Evolutionary conservation across 2,888 invertebrate species (phyloP).

Genomic region (Orthosia gothica): DNA sequence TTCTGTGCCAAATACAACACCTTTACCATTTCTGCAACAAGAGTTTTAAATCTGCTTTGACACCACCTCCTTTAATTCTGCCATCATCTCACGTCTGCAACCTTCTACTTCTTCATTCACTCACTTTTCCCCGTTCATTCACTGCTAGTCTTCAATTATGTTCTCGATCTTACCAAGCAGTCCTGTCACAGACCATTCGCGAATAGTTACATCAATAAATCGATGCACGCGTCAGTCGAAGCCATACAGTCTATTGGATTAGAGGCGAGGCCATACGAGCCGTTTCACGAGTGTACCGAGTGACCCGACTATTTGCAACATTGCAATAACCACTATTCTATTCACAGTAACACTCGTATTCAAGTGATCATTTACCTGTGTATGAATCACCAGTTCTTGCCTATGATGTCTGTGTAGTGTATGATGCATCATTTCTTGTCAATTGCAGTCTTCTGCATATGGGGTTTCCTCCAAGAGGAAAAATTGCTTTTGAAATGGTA

Average conservation of each 20-base stretch:
- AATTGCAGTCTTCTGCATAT: neutral
- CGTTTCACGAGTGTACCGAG: constrained; percentile 60
- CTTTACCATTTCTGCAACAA: neutral
- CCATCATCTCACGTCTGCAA: neutral
- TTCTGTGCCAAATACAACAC: neutral
- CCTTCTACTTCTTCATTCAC: neutral
- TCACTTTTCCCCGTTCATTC: neutral
- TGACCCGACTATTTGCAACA: constrained; percentile 64
- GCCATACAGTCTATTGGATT: constrained; percentile 81
- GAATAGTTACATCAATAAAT: constrained; percentile 56
- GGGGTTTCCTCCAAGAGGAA: neutral
- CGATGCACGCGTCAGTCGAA: constrained; percentile 70
- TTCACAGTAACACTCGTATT: neutral
- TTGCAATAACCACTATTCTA: constrained; percentile 33
- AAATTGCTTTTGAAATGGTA: neutral
- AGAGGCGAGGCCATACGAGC: constrained; percentile 76
- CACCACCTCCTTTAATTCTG: neutral
- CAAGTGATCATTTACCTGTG: neutral
- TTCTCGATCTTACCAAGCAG: neutral
- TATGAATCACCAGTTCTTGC: neutral
- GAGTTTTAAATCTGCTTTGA: neutral
- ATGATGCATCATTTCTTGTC: too few species aligned
- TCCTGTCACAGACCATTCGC: constrained; percentile 16
- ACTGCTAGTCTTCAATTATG: neutral
- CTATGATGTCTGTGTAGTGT: too few species aligned